Evolutionary conservation across 2,888 invertebrate species (phyloP).

Genomic region (Amiota mariae): DNA sequence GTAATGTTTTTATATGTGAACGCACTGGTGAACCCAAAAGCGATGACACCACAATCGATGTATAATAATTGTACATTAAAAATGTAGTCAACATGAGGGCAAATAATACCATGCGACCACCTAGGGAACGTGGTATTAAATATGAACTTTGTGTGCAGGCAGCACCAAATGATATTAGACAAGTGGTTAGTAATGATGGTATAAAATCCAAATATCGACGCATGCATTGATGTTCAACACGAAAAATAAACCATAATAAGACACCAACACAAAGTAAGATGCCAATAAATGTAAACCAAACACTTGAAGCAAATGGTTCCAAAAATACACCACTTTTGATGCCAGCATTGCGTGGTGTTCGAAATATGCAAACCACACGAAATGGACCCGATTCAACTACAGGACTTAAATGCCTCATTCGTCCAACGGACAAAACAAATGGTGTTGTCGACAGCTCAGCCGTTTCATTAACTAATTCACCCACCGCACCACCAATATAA

Average conservation of each 20-base stretch:
- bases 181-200: constrained; percentile 67
- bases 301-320: constrained; percentile 76
- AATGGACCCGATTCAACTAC: constrained; percentile 55
- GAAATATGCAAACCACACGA: constrained; percentile 76
- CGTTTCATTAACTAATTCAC: constrained; percentile 55
- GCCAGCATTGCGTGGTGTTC: constrained; percentile 76
- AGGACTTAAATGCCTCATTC: constrained; percentile 48
- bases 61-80: constrained; percentile 78
- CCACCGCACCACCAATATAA: constrained; percentile 62
- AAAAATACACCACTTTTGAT: constrained; percentile 77
- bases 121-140: constrained; percentile 72
- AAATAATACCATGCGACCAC: constrained; percentile 71
- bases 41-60: constrained; percentile 79
- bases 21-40: constrained; percentile 77
- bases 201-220: constrained; percentile 49
- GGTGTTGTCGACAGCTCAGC: constrained; percentile 58
- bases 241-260: constrained; percentile 69
- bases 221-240: constrained; percentile 57
- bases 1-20: constrained; percentile 74
- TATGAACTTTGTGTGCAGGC: constrained; percentile 75
- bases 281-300: constrained; percentile 76
- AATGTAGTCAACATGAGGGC: constrained; percentile 69
- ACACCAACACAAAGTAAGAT: constrained; percentile 68
- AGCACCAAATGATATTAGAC: constrained; percentile 73
- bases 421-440: constrained; percentile 49